Evolutionary conservation across 2,888 invertebrate genomes (phyloP).

Genomic region (Trichopria drosophilae): DNA sequence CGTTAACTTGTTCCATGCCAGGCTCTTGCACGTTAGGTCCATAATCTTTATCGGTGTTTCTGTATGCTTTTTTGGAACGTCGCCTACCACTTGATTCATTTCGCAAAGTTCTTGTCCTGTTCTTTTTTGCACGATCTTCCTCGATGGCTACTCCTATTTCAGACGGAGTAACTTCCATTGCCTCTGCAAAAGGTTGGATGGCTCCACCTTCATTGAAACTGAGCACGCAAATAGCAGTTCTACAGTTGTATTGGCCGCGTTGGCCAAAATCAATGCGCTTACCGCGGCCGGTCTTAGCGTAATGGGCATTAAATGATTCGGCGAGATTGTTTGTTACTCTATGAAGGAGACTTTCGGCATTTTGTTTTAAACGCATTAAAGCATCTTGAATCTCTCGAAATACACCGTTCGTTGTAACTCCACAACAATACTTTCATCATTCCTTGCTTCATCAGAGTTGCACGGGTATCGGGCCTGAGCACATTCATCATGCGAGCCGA

Average conservation of each 20-base stretch:
- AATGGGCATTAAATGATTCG: not conserved
- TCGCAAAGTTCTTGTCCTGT: too few species aligned
- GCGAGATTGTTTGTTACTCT: not conserved
- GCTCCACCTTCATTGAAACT: too few species aligned
- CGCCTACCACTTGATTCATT: not conserved
- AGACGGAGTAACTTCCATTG: not conserved
- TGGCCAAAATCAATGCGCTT: not conserved
- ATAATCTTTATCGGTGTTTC: conserved; percentile 7
- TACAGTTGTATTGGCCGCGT: not conserved
- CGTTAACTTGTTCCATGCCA: not conserved
- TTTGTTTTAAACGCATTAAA: not conserved
- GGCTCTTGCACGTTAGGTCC: conserved; percentile 5
- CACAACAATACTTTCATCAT: not conserved
- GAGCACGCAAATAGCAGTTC: not conserved
- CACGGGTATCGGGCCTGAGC: not conserved
- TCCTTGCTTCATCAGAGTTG: not conserved
- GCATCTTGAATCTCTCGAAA: not conserved
- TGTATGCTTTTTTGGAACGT: not conserved
- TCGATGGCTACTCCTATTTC: not conserved
- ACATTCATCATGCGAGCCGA: conserved; percentile 2
- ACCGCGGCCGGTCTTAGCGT: not conserved
- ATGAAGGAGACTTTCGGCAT: not conserved
- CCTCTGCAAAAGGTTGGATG: not conserved
- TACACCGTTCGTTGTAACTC: not conserved
- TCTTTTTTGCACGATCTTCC: too few species aligned